These are phyloP conservation scores for Drosophila anceps DNA, from an alignment of 2,888 invertebrate species.

Conservation along the genomic window DNA sequence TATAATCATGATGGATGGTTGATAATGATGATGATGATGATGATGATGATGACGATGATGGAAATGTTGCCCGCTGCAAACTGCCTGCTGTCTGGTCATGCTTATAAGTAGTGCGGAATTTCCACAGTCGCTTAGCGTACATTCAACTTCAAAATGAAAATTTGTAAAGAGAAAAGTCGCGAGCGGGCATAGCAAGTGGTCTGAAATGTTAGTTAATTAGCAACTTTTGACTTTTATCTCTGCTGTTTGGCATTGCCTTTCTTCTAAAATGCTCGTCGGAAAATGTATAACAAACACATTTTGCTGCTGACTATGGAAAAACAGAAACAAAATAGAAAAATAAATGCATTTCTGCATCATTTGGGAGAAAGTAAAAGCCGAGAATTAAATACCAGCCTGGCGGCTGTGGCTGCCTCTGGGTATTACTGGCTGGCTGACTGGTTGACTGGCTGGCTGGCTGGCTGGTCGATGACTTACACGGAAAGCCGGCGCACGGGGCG, in stretches of 20 bases:
- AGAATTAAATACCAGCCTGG: conserved; percentile 74
- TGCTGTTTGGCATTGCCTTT: conserved; percentile 56
- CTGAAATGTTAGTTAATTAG: conserved; percentile 66
- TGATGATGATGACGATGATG: conserved; percentile 50
- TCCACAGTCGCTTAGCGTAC: conserved; percentile 74
- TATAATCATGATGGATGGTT: conserved; percentile 50
- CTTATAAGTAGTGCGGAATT: conserved; percentile 78
- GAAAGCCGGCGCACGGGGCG: conserved; percentile 66
- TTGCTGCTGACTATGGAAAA: conserved; percentile 45
- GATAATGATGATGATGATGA: conserved; percentile 39
- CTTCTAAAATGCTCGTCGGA: conserved; percentile 67
- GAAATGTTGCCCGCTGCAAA: conserved; percentile 33
- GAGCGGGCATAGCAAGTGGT: conserved; percentile 57
- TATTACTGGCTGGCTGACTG: conserved; percentile 24
- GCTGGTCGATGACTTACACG: conserved; percentile 76
- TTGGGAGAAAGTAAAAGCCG: conserved; percentile 82
- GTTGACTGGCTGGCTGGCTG: conserved; percentile 24
- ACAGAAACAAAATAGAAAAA: conserved; percentile 38
- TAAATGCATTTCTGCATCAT: conserved; percentile 66
- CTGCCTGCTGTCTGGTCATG: conserved; percentile 46
- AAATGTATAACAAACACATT: conserved; percentile 64
- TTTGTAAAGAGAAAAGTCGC: conserved; percentile 61
- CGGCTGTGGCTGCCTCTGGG: conserved; percentile 25
- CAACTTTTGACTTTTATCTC: conserved; percentile 66
- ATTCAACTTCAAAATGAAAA: conserved; percentile 70